Conservation (phyloP, 1,140 invertebrate genomes). For the Branchinecta lynchi region DNA sequence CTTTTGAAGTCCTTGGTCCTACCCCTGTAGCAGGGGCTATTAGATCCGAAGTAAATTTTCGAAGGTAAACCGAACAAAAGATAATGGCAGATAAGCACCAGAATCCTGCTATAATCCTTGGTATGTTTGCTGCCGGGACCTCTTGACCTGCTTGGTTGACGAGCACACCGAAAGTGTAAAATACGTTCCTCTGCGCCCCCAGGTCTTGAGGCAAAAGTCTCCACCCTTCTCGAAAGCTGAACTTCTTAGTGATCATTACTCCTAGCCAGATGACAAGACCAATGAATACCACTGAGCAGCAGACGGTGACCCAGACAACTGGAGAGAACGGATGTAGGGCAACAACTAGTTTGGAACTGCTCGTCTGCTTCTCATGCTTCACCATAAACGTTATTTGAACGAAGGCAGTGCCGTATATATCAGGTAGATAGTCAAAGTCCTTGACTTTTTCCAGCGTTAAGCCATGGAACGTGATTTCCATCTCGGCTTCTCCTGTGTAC, state of each 20-base stretch:
- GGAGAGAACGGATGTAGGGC: background rate
- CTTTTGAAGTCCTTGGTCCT: background rate
- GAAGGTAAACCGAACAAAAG: background rate
- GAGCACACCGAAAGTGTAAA: background rate
- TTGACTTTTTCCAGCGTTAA: background rate
- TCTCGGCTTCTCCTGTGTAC: background rate
- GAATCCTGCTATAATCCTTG: background rate
- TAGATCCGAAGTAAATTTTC: background rate
- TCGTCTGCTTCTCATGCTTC: background rate
- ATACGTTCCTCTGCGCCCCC: background rate
- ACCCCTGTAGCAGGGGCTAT: background rate
- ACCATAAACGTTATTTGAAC: background rate
- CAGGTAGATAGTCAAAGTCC: background rate
- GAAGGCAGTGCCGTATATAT: background rate
- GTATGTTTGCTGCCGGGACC: background rate
- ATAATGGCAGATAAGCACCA: background rate
- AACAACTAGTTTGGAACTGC: background rate
- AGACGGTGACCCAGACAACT: background rate
- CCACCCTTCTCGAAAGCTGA: background rate
- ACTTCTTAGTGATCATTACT: background rate
- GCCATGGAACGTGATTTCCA: background rate
- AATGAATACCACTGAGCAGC: background rate
- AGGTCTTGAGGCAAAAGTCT: background rate
- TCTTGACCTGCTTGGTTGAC: background rate
- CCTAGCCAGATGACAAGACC: background rate